Evolutionary conservation across 2,113 vertebrate species (phyloP), one percentile per base, ranked within the genome.

Genomic region (Dendrocopos noguchii): DNA sequence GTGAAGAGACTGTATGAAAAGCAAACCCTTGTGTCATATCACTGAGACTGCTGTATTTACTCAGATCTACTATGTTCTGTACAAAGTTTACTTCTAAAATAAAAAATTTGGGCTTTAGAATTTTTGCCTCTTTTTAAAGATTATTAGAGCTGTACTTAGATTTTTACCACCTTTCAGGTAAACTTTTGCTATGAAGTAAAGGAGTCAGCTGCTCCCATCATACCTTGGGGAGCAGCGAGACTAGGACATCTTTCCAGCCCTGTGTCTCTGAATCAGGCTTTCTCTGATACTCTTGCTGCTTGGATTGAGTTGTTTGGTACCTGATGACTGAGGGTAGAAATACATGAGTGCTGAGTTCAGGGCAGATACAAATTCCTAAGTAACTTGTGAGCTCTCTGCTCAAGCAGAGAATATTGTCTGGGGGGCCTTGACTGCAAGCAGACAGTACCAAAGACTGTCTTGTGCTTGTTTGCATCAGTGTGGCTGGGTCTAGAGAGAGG

Each of bases 21-120:
- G 67, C 64, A 87, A 68, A 90, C 44, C 29, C 39, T 75, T 64
- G 34, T 2, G 4, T 61, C 53, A 1, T 59, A 56, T 83, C 56
- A 31, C 3, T 0, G 56, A 93, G 29, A 91, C 39, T 78, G 52
- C 86, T 97, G 84, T 97, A 96, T 96, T 81, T 92, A 67, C 29
- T 96, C 33, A 55, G 53, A 93, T 93, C 56, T 91, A 21, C 84
- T 56, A 92, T 82, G 87, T 87, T 87, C 84, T 97, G 93, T 97
- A 96, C 39, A 95, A 95, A 94, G 4, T 16, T 94, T 97, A 96
- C 97, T 97, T 97, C 97, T 73, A 94, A 97, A 98, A 97, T 98
- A 97, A 97, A 98, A 91, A 50, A 5, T 36, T 67, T 71, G 50
- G 70, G 15, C 2, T 31, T 89, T 94, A 44, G 84, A 88, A 34